These are phyloP conservation scores for Asarcornis scutulata DNA, from an alignment of 2,113 vertebrate genomes.

Conservation along the genomic window DNA sequence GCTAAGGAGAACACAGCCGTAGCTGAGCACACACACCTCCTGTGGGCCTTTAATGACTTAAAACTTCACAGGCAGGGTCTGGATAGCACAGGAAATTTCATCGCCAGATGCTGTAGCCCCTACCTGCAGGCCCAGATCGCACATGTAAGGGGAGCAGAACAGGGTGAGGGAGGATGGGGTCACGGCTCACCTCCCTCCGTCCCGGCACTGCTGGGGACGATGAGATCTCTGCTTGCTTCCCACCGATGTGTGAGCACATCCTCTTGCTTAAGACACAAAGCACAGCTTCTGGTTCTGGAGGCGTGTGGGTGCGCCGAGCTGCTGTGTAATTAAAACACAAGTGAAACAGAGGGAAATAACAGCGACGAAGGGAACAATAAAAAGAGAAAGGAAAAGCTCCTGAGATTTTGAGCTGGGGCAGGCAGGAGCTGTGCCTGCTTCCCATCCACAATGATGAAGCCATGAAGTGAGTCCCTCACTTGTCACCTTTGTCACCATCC, in stretches of 20 bases:
- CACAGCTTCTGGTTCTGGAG: background rate
- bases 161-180: background rate
- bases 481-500: background rate
- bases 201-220: background rate
- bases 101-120: background rate
- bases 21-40: background rate
- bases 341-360: background rate
- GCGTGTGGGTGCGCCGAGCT: rapidly evolving
- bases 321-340: background rate
- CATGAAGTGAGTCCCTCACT: background rate
- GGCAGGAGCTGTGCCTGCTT: background rate
- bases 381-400: background rate
- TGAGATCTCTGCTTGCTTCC: background rate
- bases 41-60: background rate
- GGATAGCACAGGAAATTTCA: background rate
- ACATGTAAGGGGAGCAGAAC: background rate
- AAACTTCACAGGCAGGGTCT: conserved; percentile 19
- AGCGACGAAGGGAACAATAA: background rate
- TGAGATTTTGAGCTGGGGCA: background rate
- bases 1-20: background rate
- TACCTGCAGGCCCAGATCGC: conserved; percentile 1
- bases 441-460: rapidly evolving
- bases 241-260: rapidly evolving
- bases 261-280: background rate
- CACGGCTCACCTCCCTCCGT: background rate